Evolutionary conservation across 2,888 invertebrate genomes (phyloP).

Genomic region (Dinocampus coccinellae): DNA sequence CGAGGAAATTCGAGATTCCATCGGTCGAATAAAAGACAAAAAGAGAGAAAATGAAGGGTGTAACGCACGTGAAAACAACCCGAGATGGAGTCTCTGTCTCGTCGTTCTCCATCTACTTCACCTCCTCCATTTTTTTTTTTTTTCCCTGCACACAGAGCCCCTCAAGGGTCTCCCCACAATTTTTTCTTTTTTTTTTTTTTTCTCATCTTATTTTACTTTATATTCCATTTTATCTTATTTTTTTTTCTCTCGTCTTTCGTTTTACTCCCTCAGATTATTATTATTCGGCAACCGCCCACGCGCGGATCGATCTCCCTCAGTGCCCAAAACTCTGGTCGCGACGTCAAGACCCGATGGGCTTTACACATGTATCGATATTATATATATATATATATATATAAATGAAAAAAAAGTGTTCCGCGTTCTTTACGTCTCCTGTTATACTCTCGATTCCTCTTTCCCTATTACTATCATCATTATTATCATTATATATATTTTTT

Average conservation of each 20-base stretch:
- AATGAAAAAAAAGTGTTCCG: slow-evolving; percentile 24
- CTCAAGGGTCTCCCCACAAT: slow-evolving; percentile 1
- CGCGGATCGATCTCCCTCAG: slow-evolving; percentile 51
- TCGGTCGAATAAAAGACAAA: slow-evolving; percentile 25
- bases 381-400: neutral
- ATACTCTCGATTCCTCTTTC: neutral
- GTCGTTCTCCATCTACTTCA: neutral
- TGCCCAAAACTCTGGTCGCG: slow-evolving; percentile 35
- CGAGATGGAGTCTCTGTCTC: slow-evolving; percentile 17
- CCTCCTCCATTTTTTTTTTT: neutral
- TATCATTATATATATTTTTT: too few species aligned
- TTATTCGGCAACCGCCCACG: slow-evolving; percentile 64
- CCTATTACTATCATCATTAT: slow-evolving; percentile 16
- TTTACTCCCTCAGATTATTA: slow-evolving; percentile 54
- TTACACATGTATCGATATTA: neutral
- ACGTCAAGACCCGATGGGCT: slow-evolving; percentile 1
- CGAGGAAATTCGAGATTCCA: slow-evolving; percentile 45
- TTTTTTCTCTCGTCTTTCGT: neutral
- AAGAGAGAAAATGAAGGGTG: slow-evolving; percentile 25
- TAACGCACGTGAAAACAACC: slow-evolving; percentile 14
- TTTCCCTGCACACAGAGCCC: slow-evolving; percentile 4
- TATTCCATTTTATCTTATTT: too few species aligned
- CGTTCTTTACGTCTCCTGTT: slow-evolving; percentile 20
- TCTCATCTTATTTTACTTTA: too few species aligned
- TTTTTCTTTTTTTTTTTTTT: too few species aligned